Base-by-base conservation (phyloP, 2,797 vertebrate species). In the Rhynchonycteris naso region DNA sequence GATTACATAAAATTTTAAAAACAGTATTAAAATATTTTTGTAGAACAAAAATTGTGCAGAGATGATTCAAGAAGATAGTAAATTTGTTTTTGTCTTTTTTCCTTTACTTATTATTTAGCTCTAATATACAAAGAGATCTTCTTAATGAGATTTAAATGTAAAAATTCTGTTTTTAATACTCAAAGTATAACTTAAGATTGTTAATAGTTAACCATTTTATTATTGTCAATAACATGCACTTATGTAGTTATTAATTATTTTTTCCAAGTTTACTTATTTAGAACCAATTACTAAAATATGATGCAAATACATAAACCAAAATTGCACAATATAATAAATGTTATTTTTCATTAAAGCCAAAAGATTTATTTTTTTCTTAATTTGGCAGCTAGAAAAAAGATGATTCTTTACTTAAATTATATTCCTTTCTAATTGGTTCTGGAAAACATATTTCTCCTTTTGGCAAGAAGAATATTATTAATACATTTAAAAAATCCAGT, bases 391-490 rank as follows among this genome's bases (percentile, higher is more conserved):
- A 63, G 66, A 91, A 92, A 56, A 28, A 14, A 16, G 10, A 50
- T 94, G 65, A 38, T 65, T 87, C 43, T 72, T 75, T 92, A 4
- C 35, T 93, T 88, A 63, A 43, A 65, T 9, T 81, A 3, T 33
- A 47, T 74, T 90, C n/a, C n/a, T 63, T 74, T 76, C 76, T 90
- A 38, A 56, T 33, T 54, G 14, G 19, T 72, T 93, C 33, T 85
- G 19, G 63, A 82, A 91, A 72, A 63, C 28, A 35, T 38, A 28
- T 56, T 84, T n/a, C 63, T 93, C 33, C 52, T 81, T 96, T 90
- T 54, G 81, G 24, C 78, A 94, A 79, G n/a, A 94, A 78, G 72
- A 85, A 13, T 30, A 68, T 65, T 85, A 21, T 75, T 93, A 30
- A 65, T 35, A 33, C 58, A 78, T 63, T 65, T 35, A n/a, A 74